phyloP scores from a whole-genome alignment of 2,888 invertebrate species.

The Pimpla rufipes region DNA sequence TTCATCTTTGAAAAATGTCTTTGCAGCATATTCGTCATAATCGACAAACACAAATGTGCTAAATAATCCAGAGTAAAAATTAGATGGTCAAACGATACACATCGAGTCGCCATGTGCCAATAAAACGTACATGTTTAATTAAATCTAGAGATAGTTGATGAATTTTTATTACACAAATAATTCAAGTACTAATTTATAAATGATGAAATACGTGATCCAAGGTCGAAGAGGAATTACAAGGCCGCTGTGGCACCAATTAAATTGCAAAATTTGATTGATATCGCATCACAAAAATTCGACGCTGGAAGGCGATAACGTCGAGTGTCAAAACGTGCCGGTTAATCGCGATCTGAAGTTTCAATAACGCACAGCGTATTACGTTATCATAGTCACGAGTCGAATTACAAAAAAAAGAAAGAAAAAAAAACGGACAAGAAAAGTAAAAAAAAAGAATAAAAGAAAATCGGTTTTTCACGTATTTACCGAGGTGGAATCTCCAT shows the following conservation, averaged over 20 bases:
- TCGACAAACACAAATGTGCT: too few relatives aligned
- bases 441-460: too few relatives aligned
- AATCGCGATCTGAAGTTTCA: background rate
- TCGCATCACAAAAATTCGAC: background rate
- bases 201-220: background rate
- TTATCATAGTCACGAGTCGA: background rate
- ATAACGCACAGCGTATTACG: background rate
- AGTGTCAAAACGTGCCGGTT: background rate
- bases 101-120: too few relatives aligned
- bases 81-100: too few relatives aligned
- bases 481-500: slow-evolving; percentile 75
- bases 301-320: background rate
- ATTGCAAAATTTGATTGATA: background rate
- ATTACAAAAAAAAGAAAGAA: too few relatives aligned
- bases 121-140: too few relatives aligned
- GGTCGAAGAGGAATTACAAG: background rate
- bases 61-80: too few relatives aligned
- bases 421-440: too few relatives aligned
- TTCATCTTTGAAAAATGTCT: background rate
- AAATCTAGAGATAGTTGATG: too few relatives aligned
- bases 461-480: slow-evolving; percentile 55
- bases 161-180: too few relatives aligned
- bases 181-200: too few relatives aligned
- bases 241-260: background rate
- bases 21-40: background rate